These are phyloP conservation scores for Passer domesticus DNA, from an alignment of 2,113 vertebrate genomes.

Conservation along the genomic window DNA sequence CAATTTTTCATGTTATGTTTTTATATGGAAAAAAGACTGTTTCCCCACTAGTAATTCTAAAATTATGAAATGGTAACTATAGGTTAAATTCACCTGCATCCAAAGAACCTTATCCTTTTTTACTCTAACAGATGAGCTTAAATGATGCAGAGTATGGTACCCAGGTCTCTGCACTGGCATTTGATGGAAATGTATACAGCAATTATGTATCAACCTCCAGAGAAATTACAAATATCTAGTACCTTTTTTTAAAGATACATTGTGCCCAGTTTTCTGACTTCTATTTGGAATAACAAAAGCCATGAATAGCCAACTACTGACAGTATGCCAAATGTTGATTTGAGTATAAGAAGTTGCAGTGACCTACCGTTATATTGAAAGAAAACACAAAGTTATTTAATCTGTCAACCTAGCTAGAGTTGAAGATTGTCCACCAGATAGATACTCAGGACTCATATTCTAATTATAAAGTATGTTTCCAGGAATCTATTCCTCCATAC, in stretches of 20 bases:
- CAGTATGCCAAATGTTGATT: neutral
- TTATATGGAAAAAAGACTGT: neutral
- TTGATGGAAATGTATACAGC: neutral
- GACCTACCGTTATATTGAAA: neutral
- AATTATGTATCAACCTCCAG: neutral
- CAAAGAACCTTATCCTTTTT: neutral
- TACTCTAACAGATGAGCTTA: neutral
- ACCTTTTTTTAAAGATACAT: neutral
- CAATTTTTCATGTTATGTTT: neutral
- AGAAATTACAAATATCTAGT: neutral
- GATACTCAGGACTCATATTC: neutral
- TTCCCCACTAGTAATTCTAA: neutral
- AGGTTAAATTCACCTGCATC: neutral
- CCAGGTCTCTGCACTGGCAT: neutral
- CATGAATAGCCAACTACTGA: neutral
- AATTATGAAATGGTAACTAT: neutral
- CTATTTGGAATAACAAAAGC: neutral
- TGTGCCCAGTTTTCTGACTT: neutral
- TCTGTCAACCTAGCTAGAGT: neutral
- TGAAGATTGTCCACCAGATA: constrained; percentile 3
- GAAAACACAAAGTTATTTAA: neutral
- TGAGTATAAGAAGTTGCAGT: neutral
- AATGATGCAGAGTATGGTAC: neutral
- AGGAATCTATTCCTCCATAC: constrained; percentile 9
- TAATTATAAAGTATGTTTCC: neutral